These are phyloP conservation scores for Ophiodon elongatus DNA, from an alignment of 2,113 vertebrate genomes.

Conservation along the genomic window DNA sequence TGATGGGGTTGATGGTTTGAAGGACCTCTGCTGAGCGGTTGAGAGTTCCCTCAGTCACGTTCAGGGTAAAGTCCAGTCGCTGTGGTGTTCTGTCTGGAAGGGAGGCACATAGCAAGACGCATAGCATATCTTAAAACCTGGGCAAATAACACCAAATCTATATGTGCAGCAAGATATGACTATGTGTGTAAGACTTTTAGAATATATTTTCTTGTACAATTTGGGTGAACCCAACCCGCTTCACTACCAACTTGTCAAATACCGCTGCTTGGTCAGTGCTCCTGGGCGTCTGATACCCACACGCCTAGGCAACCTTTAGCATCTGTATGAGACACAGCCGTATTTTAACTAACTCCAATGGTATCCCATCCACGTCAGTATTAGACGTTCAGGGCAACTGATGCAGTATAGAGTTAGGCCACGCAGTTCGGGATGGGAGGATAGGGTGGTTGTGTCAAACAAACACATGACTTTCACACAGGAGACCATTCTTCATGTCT, in stretches of 20 bases:
- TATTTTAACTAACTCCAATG: background rate
- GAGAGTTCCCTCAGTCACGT: slow-evolving; percentile 83
- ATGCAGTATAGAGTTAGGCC: background rate
- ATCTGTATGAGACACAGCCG: no score
- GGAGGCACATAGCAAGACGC: background rate
- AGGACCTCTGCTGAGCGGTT: slow-evolving; percentile 86
- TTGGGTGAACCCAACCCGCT: background rate
- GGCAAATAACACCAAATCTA: background rate
- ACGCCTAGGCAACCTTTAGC: no score
- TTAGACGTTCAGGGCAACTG: background rate
- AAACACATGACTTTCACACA: background rate
- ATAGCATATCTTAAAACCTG: background rate
- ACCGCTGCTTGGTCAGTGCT: no score
- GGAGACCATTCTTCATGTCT: background rate
- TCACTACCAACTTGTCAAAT: background rate
- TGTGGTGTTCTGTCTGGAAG: slow-evolving; percentile 83
- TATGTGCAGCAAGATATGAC: background rate
- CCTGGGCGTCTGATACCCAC: background rate
- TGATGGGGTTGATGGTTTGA: slow-evolving; percentile 85
- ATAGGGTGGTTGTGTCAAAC: background rate
- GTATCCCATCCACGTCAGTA: background rate
- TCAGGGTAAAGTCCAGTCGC: slow-evolving; percentile 85
- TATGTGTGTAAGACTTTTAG: background rate
- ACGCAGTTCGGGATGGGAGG: no score
- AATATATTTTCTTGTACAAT: background rate